Conservation (phyloP, 2,113 vertebrate genomes). For the Agelaius phoeniceus region DNA sequence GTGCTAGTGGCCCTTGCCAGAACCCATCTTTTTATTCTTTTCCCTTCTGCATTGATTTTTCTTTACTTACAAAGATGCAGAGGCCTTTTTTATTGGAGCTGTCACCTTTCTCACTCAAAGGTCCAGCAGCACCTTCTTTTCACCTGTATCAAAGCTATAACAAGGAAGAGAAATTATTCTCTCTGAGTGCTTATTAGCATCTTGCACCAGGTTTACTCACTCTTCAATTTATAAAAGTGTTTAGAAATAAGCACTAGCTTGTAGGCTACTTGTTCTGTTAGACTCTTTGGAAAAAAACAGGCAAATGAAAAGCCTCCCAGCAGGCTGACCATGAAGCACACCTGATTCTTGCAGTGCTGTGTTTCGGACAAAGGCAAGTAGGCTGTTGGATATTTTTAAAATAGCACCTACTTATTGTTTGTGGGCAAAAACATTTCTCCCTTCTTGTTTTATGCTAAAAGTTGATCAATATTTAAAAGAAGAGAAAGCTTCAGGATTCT, state of each 20-base stretch:
- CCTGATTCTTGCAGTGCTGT: not conserved
- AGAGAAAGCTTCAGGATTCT: not conserved
- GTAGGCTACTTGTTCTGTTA: not conserved
- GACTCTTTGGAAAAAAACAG: not conserved
- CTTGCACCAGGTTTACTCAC: not conserved
- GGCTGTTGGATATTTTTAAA: not conserved
- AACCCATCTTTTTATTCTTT: not conserved
- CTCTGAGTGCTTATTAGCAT: not conserved
- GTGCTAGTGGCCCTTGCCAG: slow-evolving; percentile 37
- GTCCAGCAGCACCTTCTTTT: not conserved
- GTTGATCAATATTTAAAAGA: not conserved
- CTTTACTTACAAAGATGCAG: not conserved
- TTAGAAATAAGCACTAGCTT: not conserved
- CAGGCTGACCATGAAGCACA: not conserved
- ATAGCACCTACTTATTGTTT: not conserved
- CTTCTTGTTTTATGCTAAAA: not conserved
- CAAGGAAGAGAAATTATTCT: not conserved
- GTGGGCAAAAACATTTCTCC: not conserved
- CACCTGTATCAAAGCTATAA: not conserved
- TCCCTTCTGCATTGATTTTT: not conserved
- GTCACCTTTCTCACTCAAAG: not conserved
- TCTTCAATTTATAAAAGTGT: not conserved
- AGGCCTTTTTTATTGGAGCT: not conserved
- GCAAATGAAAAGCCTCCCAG: not conserved
- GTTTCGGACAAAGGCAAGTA: not conserved